Percentiles rank a stretch among this genome's conserved stretches.
Conservation (phyloP, 2,888 invertebrate genomes). For the Lysandra bellargus region DNA sequence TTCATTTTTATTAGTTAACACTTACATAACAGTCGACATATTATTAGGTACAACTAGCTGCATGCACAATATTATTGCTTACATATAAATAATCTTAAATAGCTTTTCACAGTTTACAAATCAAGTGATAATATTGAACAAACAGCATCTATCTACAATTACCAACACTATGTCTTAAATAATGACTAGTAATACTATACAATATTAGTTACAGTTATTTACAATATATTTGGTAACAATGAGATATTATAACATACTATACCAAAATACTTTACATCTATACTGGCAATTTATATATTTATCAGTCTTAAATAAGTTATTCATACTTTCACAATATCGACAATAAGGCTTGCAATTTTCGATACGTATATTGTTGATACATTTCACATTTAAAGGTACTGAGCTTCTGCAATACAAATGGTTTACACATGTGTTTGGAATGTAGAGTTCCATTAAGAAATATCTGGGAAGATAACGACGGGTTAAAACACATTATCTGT, state of each 20-base stretch:
- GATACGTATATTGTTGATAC: conserved; percentile 61
- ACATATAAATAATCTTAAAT: conserved; percentile 34
- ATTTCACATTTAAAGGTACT: conserved; percentile 61
- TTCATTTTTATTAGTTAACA: conserved; percentile 34
- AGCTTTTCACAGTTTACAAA: conserved; percentile 38
- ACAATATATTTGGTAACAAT: conserved; percentile 80
- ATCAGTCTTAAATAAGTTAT: conserved; percentile 71
- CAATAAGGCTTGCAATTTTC: conserved; percentile 56
- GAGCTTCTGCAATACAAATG: conserved; percentile 68
- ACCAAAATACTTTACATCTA: conserved; percentile 71
- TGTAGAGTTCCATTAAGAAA: conserved; percentile 74
- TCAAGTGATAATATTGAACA: conserved; percentile 39
- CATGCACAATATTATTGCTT: conserved; percentile 39
- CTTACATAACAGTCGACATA: conserved; percentile 60
- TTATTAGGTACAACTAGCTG: conserved; percentile 50
- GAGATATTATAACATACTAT: conserved; percentile 71
- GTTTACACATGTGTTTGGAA: conserved; percentile 76
- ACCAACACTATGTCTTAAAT: conserved; percentile 64
- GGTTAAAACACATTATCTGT: conserved; percentile 66
- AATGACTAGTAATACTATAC: conserved; percentile 77
- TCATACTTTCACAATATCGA: conserved; percentile 30
- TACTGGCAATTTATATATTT: conserved; percentile 68
- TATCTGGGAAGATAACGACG: conserved; percentile 68
- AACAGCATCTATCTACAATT: conserved; percentile 50
- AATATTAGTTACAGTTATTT: conserved; percentile 62